phyloP scores from a whole-genome alignment of 1,140 invertebrate genomes.

The Acyrthosiphon pisum region DNA sequence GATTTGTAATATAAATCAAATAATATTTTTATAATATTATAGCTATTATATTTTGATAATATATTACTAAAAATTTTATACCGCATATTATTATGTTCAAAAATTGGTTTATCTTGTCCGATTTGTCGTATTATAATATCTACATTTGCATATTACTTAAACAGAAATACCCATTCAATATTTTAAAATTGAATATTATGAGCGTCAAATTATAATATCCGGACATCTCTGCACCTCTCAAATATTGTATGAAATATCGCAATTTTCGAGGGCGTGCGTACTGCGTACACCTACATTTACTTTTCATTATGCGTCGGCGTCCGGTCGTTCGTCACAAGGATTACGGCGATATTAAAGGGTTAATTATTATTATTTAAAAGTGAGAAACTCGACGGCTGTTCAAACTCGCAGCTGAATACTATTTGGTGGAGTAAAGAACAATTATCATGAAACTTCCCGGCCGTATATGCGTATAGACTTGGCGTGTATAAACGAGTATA shows the following conservation, averaged over 20 bases:
- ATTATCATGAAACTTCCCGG: background rate
- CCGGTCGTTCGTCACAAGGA: background rate
- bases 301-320: background rate
- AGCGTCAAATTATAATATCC: too few relatives aligned
- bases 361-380: conserved; percentile 14
- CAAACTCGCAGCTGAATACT: background rate
- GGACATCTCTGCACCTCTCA: background rate
- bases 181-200: too few relatives aligned
- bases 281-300: background rate
- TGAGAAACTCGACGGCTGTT: background rate
- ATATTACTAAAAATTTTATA: too few relatives aligned
- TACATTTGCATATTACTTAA: too few relatives aligned
- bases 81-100: too few relatives aligned
- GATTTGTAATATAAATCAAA: too few relatives aligned
- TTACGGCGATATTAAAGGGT: background rate
- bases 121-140: too few relatives aligned
- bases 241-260: background rate
- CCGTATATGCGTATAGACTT: background rate
- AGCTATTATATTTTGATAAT: too few relatives aligned
- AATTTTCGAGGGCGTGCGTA: background rate
- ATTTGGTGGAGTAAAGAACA: background rate
- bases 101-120: too few relatives aligned
- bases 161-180: too few relatives aligned
- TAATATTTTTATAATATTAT: too few relatives aligned
- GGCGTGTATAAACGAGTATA: background rate